Percentiles rank a stretch among this genome's conserved stretches.
These are phyloP conservation scores for Drosophila lowei DNA, from an alignment of 1,140 invertebrate species.

Conservation along the genomic window DNA sequence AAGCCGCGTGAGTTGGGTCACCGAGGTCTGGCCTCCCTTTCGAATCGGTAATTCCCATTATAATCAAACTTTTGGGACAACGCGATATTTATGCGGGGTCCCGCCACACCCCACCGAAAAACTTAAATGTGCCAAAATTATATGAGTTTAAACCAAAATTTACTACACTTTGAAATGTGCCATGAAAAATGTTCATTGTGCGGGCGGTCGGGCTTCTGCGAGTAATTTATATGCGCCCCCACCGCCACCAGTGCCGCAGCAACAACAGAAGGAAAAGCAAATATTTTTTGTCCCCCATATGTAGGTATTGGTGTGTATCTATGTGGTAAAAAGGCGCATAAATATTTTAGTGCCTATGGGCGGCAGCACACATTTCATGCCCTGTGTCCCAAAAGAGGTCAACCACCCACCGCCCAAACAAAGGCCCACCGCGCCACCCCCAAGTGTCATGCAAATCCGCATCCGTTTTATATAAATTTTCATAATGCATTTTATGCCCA, in stretches of 20 bases:
- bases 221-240: slow-evolving; percentile 61
- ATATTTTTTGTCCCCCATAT: slow-evolving; percentile 18
- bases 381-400: neutral
- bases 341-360: slow-evolving; percentile 74
- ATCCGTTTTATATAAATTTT: slow-evolving; percentile 62
- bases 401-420: neutral
- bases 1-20: slow-evolving; percentile 34
- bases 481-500: slow-evolving; percentile 62
- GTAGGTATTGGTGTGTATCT: slow-evolving; percentile 12
- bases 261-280: slow-evolving; percentile 19
- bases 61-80: slow-evolving; percentile 37
- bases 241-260: slow-evolving; percentile 10
- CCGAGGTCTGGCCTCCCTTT: neutral
- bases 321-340: slow-evolving; percentile 54
- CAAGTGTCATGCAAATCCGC: slow-evolving; percentile 57
- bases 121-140: slow-evolving; percentile 56
- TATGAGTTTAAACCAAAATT: slow-evolving; percentile 77
- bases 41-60: slow-evolving; percentile 43
- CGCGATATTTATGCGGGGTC: no score
- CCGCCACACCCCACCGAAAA: slow-evolving; percentile 1
- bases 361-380: slow-evolving; percentile 31
- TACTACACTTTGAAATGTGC: slow-evolving; percentile 75
- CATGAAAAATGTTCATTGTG: slow-evolving; percentile 74
- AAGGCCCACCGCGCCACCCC: slow-evolving; percentile 6
- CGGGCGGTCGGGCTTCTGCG: slow-evolving; percentile 24